These are phyloP conservation scores for Hippocampus mohnikei DNA, from an alignment of 2,113 vertebrate species.

Conservation along the genomic window DNA sequence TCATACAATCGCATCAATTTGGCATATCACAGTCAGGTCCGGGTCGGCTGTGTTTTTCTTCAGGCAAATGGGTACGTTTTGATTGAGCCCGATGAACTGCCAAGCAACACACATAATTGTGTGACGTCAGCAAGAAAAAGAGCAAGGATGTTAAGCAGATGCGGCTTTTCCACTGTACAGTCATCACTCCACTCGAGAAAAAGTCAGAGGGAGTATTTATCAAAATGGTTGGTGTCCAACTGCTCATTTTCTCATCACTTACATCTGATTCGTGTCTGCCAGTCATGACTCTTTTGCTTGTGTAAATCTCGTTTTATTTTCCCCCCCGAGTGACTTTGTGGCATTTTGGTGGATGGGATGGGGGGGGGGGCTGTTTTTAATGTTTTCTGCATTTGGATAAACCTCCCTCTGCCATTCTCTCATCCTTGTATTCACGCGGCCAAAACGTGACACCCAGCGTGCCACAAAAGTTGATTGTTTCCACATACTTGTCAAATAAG, in stretches of 20 bases:
- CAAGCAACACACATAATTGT: neutral
- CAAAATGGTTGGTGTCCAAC: neutral
- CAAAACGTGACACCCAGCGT: neutral
- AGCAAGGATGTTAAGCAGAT: neutral
- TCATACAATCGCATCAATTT: neutral
- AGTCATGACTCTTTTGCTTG: neutral
- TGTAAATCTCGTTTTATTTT: neutral
- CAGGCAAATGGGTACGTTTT: neutral
- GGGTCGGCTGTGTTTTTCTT: neutral
- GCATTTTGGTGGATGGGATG: neutral
- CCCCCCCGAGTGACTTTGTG: neutral
- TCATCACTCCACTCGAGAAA: neutral
- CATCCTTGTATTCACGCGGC: neutral
- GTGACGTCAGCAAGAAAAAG: neutral
- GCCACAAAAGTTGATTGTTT: neutral
- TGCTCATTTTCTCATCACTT: neutral
- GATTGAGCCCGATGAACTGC: neutral
- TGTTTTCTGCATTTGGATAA: neutral
- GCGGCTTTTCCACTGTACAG: neutral
- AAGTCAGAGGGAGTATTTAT: neutral
- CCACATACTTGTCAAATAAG: neutral
- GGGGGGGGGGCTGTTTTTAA: no score
- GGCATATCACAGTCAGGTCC: neutral
- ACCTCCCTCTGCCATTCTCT: neutral
- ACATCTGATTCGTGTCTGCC: neutral